These are phyloP conservation scores for Mus spicilegus DNA, from an alignment of 2,113 vertebrate species.

Conservation along the genomic window DNA sequence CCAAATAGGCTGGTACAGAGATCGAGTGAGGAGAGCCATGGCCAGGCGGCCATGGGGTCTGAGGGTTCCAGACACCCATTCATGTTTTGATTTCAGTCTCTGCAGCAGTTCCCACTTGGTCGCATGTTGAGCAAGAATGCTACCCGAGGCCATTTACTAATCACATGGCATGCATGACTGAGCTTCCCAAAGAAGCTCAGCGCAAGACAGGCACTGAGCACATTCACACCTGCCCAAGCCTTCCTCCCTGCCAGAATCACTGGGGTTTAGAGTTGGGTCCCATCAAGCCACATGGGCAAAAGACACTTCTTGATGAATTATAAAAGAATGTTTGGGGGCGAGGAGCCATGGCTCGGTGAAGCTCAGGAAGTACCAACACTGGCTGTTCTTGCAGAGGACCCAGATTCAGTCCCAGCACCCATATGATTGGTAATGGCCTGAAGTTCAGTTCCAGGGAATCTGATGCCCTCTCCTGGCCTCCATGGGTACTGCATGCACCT, in stretches of 20 bases:
- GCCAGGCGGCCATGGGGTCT: not conserved
- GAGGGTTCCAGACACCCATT: not conserved
- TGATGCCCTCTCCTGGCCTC: not conserved
- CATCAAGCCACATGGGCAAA: accelerated
- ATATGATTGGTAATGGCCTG: not conserved
- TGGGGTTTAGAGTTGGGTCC: not conserved
- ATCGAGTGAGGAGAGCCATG: not conserved
- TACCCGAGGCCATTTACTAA: not conserved
- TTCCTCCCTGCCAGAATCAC: not conserved
- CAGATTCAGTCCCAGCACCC: not conserved
- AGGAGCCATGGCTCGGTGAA: not conserved
- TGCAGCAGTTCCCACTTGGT: not conserved
- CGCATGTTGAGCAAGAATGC: not conserved
- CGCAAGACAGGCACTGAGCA: not conserved
- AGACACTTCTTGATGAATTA: not conserved
- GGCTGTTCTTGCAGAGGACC: not conserved
- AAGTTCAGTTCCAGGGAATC: not conserved
- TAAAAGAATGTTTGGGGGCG: not conserved
- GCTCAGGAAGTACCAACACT: not conserved
- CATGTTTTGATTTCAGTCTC: not conserved
- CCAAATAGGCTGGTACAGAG: accelerated
- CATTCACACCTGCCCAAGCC: not conserved
- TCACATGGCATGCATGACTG: too few species aligned
- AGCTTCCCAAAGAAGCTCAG: not conserved
- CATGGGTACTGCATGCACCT: not conserved